Evolutionary conservation across 2,113 vertebrate species (phyloP).

Genomic region (Oryzias woworae): DNA sequence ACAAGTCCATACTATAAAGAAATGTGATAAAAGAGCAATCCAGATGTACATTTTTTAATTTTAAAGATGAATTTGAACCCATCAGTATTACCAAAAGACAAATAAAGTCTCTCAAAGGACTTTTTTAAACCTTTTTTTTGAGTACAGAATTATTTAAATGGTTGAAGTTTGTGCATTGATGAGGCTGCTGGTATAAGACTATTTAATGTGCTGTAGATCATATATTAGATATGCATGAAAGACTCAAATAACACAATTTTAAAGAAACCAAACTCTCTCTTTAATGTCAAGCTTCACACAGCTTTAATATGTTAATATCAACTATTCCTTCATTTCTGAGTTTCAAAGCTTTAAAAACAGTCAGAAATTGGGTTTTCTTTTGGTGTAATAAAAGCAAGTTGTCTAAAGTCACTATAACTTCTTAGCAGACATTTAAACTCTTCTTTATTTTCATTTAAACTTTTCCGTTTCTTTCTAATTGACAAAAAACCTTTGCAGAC

Average conservation of each 20-base stretch:
- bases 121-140: too few species aligned
- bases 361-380: neutral
- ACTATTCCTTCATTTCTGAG: neutral
- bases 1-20: neutral
- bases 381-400: neutral
- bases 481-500: too few species aligned
- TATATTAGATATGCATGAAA: neutral
- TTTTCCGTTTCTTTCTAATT: too few species aligned
- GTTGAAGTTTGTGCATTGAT: too few species aligned
- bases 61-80: too few species aligned
- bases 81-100: too few species aligned
- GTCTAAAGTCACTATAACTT: neutral
- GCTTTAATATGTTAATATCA: neutral
- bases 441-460: too few species aligned
- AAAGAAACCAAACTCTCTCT: constrained; percentile 2
- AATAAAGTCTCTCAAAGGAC: too few species aligned
- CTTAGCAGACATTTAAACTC: too few species aligned
- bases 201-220: neutral
- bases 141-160: too few species aligned
- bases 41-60: too few species aligned
- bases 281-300: constrained; percentile 1
- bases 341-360: neutral
- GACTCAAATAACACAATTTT: neutral
- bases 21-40: neutral
- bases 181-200: too few species aligned